Evolutionary conservation across 2,113 vertebrate genomes (phyloP).

Genomic region (Zosterops lateralis): DNA sequence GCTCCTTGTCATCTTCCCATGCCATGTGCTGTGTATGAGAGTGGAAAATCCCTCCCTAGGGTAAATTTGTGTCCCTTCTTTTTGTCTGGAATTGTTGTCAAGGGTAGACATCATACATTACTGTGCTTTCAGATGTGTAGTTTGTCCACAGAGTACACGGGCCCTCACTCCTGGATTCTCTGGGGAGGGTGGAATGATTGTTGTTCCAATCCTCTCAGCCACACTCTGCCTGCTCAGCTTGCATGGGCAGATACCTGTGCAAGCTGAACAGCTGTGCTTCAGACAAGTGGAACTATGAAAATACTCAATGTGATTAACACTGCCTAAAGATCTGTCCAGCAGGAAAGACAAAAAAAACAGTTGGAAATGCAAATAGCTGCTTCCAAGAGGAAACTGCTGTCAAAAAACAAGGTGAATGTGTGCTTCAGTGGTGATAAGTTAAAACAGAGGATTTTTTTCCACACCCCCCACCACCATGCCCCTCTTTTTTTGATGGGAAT

Average conservation of each 20-base stretch:
- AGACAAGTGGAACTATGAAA: neutral
- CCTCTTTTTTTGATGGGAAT: neutral
- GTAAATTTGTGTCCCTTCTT: neutral
- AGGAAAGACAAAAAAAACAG: neutral
- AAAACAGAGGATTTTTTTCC: neutral
- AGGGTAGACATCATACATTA: no score
- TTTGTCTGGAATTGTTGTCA: neutral
- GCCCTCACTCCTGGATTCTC: neutral
- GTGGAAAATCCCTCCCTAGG: neutral
- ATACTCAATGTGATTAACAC: neutral
- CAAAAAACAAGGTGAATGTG: fast-evolving
- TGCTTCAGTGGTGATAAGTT: neutral
- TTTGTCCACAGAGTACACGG: neutral
- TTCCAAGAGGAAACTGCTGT: neutral
- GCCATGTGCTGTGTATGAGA: fast-evolving
- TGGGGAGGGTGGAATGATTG: neutral
- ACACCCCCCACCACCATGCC: neutral
- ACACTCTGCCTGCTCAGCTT: neutral
- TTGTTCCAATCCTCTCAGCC: neutral
- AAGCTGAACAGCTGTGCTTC: neutral
- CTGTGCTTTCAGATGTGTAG: neutral
- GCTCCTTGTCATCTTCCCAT: neutral
- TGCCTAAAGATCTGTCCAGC: neutral
- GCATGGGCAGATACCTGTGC: neutral
- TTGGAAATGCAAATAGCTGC: neutral